Conservation (phyloP, 2,888 invertebrate species). For the Octodonta nipae region DNA sequence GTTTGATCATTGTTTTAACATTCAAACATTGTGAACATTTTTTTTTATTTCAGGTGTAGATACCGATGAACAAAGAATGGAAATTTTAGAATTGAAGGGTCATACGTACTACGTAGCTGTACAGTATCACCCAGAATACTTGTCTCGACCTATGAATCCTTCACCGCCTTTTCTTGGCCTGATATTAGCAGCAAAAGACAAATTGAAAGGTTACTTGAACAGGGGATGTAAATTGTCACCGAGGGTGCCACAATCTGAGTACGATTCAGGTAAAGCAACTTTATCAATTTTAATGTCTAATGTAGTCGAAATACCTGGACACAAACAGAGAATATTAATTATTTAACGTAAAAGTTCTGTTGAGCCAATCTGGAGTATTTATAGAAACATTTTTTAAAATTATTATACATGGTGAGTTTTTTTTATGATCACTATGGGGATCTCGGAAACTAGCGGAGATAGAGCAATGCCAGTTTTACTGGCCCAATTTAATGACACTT, state of each 20-base stretch:
- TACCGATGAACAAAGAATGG: slow-evolving; percentile 78
- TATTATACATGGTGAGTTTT: no score
- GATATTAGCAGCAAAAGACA: slow-evolving; percentile 76
- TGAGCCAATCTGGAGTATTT: no score
- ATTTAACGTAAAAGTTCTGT: no score
- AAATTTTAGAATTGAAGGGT: slow-evolving; percentile 71
- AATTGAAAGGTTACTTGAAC: slow-evolving; percentile 57
- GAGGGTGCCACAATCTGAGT: slow-evolving; percentile 54
- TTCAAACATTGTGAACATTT: neutral
- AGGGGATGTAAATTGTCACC: slow-evolving; percentile 65
- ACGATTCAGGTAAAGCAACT: slow-evolving; percentile 45
- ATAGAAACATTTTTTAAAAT: no score
- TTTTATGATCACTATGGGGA: no score
- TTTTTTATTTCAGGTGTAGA: slow-evolving; percentile 46
- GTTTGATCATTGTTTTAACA: slow-evolving; percentile 1
- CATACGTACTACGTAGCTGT: slow-evolving; percentile 92
- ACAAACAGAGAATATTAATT: no score
- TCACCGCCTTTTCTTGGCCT: slow-evolving; percentile 93
- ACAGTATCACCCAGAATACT: slow-evolving; percentile 96
- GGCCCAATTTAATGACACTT: no score
- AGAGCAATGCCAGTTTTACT: no score
- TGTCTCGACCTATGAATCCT: slow-evolving; percentile 78
- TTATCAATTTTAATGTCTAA: no score
- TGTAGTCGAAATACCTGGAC: no score
- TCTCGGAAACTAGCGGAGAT: no score